Base-by-base conservation (phyloP, 2,113 vertebrate species). In the Formicarius rufipectus region DNA sequence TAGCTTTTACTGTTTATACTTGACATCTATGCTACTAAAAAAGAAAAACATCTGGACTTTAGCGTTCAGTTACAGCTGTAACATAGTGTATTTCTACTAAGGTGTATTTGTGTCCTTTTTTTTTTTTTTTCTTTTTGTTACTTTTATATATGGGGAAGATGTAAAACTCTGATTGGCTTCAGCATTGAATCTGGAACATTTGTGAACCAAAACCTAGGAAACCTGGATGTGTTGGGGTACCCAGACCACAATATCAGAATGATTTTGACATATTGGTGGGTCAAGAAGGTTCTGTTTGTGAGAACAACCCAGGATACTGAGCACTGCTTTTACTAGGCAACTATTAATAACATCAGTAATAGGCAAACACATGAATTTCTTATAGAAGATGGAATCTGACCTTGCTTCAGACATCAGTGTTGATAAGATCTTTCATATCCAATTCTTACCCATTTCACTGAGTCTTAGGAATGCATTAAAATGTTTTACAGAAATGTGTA, bases 1-100 rank as follows among this genome's bases (percentile, higher is more conserved):
- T 68, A 90, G 49, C 72, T 92, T 93, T 92, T 85, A 69, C 67
- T 84, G 58, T 91, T 93, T 76, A 85, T 94, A 84, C 22, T 95
- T 82, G 24, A 81, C 27, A 50, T 87, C 92, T 90, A 30, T 92
- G 55, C 59, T 67, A 5, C 49, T 92, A 87, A 69, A 19, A 81
- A 42, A 89, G 27, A 86, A 62, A 77, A 95, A 64, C 76, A 75
- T 85, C 90, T 96, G 81, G 59, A 79, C 55, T 72, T 15, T 19
- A 83, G 39, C 35, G 84, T 79, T 75, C 35, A 86, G 59, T 55
- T 76, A 22, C 63, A 94, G 22, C 58, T 89, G 6, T 74, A 87
- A 35, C 21, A 31, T 86, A 72, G 30, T 64, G 12, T 69, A 39
- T 67, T 74, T 66, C 59, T 91, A 67, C 71, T 85, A 83, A 55